A percentile compares a stretch with the other conserved stretches of the same genome.
phyloP scores from a whole-genome alignment of 2,797 vertebrate genomes.

The Centroberyx gerrardi region DNA sequence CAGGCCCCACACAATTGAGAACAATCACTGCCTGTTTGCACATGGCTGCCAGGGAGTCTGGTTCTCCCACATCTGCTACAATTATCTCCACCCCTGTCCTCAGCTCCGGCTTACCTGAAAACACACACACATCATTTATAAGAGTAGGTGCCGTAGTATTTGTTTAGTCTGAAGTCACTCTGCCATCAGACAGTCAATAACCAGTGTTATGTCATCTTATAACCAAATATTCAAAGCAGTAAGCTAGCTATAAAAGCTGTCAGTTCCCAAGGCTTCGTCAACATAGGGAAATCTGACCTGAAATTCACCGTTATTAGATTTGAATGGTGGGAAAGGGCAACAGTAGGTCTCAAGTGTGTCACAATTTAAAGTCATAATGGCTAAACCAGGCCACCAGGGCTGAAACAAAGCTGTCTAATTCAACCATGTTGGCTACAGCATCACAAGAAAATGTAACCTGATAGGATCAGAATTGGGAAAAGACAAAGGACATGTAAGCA shows the following conservation, averaged over 20 bases:
- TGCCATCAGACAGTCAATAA: background rate
- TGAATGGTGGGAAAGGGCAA: background rate
- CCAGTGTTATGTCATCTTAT: background rate
- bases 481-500: too few species aligned
- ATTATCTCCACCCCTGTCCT: slow-evolving; percentile 91
- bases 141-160: background rate
- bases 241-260: background rate
- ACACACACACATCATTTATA: background rate
- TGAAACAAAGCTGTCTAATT: too few species aligned
- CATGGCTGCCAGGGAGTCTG: slow-evolving; percentile 91
- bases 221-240: background rate
- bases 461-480: too few species aligned
- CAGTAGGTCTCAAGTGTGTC: background rate
- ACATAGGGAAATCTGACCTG: background rate
- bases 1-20: slow-evolving; percentile 96
- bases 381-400: too few species aligned
- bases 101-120: slow-evolving; percentile 88
- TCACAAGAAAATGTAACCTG: too few species aligned
- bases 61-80: slow-evolving; percentile 91
- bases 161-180: background rate
- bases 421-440: too few species aligned
- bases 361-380: background rate
- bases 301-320: background rate
- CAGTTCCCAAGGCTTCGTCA: background rate
- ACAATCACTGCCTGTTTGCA: slow-evolving; percentile 93